Base-by-base conservation (phyloP, 2,888 invertebrate species). In the Lathronympha strigana region DNA sequence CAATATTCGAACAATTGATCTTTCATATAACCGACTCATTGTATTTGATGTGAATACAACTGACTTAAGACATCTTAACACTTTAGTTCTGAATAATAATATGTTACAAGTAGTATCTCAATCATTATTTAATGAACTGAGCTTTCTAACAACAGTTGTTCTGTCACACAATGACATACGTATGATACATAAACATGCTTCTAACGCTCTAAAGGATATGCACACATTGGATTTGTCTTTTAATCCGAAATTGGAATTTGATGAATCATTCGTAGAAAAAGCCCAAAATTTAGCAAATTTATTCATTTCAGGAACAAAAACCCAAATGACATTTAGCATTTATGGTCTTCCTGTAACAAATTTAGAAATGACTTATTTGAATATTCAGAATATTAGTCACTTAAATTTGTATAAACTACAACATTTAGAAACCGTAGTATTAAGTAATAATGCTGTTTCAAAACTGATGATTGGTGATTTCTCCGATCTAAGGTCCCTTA, bases 1-100 rank as follows among this genome's bases (percentile, higher is more conserved):
- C 1, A 72, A 74, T 15, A 72, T 88, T 40, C 76, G 77, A 71
- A 73, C 68, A 2, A 69, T 90, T 6, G 89, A 90, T 68, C 71
- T 88, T n/a, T 88, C 88, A 0, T 75, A 71, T 63, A 89, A 89
- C 47, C 68, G 73, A 68, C 64, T 88, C 0, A 73, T 66, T 55
- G 57, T 66, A 5, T 87, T 90, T 61, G 40, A 68, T 1, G 58
- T 89, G 1, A 88, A 88, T 63, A 73, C 76, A n/a, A 79, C 80
- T 1, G 77, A 83, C 36, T 68, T 88, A 49, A 49, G 61, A 5
- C 75, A 74, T 15, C 66, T 89, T 4, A 69, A 69, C 2, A 72
- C 61, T 4, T 68, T 89, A 45, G 68, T 79, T 8, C 67, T 89
- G 31, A 79, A 81, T 61, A 81, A 87, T 58, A 89, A 89, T 73